phyloP scores from a whole-genome alignment of 2,797 vertebrate species.

The Peromyscus aztecus region DNA sequence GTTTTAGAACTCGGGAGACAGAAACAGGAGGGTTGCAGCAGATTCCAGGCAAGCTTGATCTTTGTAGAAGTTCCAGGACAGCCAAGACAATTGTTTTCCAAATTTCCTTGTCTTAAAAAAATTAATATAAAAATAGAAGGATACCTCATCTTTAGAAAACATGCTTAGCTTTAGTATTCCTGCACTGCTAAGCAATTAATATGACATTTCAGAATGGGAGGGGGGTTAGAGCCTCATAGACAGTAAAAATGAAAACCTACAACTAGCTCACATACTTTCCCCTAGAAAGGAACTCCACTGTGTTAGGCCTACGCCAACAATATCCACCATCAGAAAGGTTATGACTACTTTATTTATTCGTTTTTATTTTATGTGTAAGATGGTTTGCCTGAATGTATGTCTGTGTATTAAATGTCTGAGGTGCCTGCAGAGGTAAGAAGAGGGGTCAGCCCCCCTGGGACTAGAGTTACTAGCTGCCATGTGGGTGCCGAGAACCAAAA shows the following conservation, averaged over 20 bases:
- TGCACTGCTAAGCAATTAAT: slow-evolving; percentile 10
- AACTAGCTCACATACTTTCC: not conserved
- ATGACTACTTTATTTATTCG: not conserved
- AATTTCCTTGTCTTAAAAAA: not conserved
- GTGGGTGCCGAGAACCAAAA: not conserved
- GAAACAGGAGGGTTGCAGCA: too few relatives aligned
- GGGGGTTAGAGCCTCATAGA: slow-evolving; percentile 5
- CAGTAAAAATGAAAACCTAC: not conserved
- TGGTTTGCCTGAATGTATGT: not conserved
- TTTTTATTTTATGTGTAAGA: not conserved
- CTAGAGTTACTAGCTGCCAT: not conserved
- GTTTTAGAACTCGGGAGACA: not conserved
- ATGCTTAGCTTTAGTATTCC: not conserved
- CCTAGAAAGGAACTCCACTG: not conserved
- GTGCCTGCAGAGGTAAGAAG: not conserved
- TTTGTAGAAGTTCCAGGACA: too few relatives aligned
- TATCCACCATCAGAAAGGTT: not conserved
- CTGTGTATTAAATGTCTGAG: not conserved
- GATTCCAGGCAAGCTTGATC: not conserved
- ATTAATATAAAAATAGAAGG: not conserved
- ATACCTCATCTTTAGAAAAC: not conserved
- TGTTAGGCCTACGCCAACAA: not conserved
- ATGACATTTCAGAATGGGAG: slow-evolving; percentile 16
- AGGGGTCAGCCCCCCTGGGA: not conserved
- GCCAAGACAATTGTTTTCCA: not conserved